Evolutionary conservation across 2,888 invertebrate genomes (phyloP).

Genomic region (Entomobrya multifasciata): DNA sequence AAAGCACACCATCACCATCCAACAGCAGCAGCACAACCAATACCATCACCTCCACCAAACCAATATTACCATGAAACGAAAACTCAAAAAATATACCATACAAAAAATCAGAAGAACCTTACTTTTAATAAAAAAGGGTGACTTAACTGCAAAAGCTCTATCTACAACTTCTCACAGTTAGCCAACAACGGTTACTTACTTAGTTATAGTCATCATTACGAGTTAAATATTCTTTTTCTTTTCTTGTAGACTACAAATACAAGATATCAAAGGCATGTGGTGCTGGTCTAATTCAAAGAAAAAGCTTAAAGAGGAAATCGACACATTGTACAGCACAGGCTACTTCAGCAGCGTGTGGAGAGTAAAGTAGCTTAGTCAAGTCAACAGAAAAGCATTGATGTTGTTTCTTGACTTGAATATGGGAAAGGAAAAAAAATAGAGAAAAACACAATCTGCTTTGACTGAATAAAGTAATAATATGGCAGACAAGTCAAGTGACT

Average conservation of each 20-base stretch:
- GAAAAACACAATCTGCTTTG: background rate
- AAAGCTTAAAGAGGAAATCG: constrained; percentile 48
- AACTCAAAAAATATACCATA: constrained; percentile 8
- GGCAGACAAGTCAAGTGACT: constrained; percentile 23
- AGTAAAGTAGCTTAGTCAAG: background rate
- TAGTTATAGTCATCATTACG: constrained; percentile 28
- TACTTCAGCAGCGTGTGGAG: background rate
- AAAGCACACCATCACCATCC: constrained; percentile 37
- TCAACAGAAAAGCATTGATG: no score
- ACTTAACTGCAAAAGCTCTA: background rate
- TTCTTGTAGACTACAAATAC: constrained; percentile 9
- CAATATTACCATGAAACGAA: no score
- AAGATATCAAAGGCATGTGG: background rate
- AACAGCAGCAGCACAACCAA: background rate
- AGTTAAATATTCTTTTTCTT: constrained; percentile 42
- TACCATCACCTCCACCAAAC: constrained; percentile 16
- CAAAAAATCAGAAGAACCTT: constrained; percentile 54
- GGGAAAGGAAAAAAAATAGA: background rate
- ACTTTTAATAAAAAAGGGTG: constrained; percentile 20
- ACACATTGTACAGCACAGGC: constrained; percentile 6
- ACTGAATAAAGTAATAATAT: constrained; percentile 36
- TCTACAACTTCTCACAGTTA: background rate
- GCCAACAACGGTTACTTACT: constrained; percentile 19
- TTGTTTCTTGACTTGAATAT: no score
- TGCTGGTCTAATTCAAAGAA: background rate